Evolutionary conservation across 2,888 invertebrate species (phyloP).

Genomic region (Nomada lathburiana): DNA sequence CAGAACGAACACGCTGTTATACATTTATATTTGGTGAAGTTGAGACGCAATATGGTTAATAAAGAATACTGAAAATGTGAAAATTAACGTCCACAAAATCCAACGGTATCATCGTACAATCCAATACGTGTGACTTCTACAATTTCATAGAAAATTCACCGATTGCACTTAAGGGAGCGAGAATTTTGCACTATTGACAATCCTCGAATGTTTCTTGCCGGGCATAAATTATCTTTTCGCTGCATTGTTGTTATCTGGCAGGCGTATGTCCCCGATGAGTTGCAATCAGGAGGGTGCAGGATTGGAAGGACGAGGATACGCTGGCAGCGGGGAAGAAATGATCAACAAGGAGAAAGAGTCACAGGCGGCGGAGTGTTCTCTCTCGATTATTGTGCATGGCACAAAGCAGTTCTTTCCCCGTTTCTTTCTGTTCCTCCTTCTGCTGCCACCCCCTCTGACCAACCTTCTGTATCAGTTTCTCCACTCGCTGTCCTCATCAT

Average conservation of each 20-base stretch:
- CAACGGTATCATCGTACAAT: too few species aligned
- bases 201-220: not conserved
- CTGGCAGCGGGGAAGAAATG: slow-evolving; percentile 64
- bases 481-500: slow-evolving; percentile 64
- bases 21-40: too few species aligned
- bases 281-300: slow-evolving; percentile 27
- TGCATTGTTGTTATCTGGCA: slow-evolving; percentile 17
- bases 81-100: too few species aligned
- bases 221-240: slow-evolving; percentile 39
- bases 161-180: too few species aligned
- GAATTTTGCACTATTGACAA: not conserved
- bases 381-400: slow-evolving; percentile 74
- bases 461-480: slow-evolving; percentile 66
- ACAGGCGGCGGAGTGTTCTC: slow-evolving; percentile 70
- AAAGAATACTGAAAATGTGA: too few species aligned
- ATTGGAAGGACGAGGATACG: slow-evolving; percentile 59
- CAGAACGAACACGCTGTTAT: too few species aligned
- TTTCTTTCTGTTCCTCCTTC: slow-evolving; percentile 47
- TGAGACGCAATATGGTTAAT: too few species aligned
- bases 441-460: slow-evolving; percentile 42
- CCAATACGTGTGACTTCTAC: too few species aligned
- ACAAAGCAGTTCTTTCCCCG: slow-evolving; percentile 72
- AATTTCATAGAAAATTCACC: too few species aligned
- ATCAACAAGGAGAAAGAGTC: slow-evolving; percentile 72
- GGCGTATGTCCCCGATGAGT: slow-evolving; percentile 31